phyloP scores from a whole-genome alignment of 2,113 vertebrate species.

The Dissostichus mawsoni region DNA sequence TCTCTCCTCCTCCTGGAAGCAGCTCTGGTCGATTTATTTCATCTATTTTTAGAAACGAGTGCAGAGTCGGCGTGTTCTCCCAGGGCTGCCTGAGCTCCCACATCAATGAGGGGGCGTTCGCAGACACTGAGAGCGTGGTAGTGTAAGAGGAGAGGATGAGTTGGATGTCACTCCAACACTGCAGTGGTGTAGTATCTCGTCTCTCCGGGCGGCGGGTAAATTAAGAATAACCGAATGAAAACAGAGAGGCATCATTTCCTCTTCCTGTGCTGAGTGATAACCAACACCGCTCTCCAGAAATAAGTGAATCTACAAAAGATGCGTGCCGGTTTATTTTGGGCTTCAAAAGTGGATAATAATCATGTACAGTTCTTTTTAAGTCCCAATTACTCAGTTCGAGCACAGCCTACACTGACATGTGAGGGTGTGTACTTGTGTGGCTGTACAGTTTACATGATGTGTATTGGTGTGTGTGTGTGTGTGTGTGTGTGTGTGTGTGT shows the following conservation, averaged over 20 bases:
- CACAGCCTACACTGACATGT: constrained; percentile 13
- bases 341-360: constrained; percentile 18
- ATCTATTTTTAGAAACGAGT: constrained; percentile 79
- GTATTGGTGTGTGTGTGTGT: background rate
- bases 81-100: constrained; percentile 69
- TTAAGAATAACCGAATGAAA: constrained; percentile 25
- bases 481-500: background rate
- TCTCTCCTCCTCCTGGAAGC: constrained; percentile 50
- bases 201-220: constrained; percentile 17
- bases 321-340: constrained; percentile 18
- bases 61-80: constrained; percentile 69
- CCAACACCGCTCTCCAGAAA: background rate
- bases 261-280: constrained; percentile 31
- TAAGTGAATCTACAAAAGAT: background rate
- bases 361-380: background rate
- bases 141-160: constrained; percentile 45
- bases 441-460: background rate
- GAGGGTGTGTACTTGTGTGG: background rate
- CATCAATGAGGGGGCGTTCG: constrained; percentile 64
- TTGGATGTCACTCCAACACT: constrained; percentile 30
- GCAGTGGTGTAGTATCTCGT: constrained; percentile 20
- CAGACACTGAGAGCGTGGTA: constrained; percentile 38
- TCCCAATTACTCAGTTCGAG: constrained; percentile 20
- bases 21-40: constrained; percentile 47
- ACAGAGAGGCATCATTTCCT: constrained; percentile 26